Evolutionary conservation across 1,140 invertebrate species (phyloP), one percentile per base, ranked within the genome.

Genomic region (Drosophila nasuta): DNA sequence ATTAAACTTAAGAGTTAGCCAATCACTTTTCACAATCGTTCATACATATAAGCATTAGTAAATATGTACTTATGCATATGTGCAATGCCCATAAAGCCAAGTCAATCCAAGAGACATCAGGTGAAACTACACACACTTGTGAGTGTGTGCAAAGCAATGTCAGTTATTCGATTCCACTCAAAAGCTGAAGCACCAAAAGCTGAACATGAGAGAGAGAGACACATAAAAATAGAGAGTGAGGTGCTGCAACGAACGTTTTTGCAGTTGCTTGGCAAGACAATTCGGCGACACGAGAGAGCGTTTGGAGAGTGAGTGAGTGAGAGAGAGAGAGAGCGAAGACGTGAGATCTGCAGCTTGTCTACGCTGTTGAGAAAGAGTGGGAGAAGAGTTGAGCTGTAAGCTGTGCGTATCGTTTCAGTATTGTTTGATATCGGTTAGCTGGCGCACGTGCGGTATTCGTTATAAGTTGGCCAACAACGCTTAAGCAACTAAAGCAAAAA

Each of bases 321-420:
- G 11, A 41, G 33, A 38, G 46, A 28, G 4, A 43, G 38, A 8
- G 52, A 46, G 58, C 45, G 43, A 33, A 28, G n/a, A 15, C 30
- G n/a, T 33, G 58, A 49, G 28, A 88, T 86, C 83, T 86, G 58
- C 82, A 79, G 57, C 35, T 66, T 43, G 57, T 52, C 49, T 52
- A 52, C 51, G 25, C 15, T 51, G 46, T 35, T 57, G 33, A 57
- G 43, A 60, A 64, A 75, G 58, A 75, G 66, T 56, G 25, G 28
- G 52, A 38, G 33, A 70, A 45, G 41, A 66, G 51, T 54, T 35
- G 62, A 51, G 13, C 15, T 30, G 51, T 33, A 56, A 69, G 51
- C 51, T 62, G 71, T 20, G 49, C 65, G 57, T 58, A 41, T 33
- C 38, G 49, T 48, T 75, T 75, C 49, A 75, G 72, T 75, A 62